These are phyloP conservation scores for Melanostoma scalare DNA, from an alignment of 2,888 invertebrate species.

Conservation along the genomic window DNA sequence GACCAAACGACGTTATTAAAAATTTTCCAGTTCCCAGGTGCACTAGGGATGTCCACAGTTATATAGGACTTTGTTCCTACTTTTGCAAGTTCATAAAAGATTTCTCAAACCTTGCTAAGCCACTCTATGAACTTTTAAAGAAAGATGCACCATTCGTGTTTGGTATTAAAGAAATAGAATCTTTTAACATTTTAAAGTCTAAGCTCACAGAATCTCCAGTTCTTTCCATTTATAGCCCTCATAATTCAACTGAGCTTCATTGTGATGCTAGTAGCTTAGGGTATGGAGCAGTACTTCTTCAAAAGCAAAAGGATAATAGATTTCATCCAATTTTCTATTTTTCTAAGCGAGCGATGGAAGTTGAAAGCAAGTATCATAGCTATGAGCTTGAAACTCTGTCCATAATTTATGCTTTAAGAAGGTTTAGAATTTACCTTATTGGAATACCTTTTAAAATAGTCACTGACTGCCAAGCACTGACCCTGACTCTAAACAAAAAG, in stretches of 20 bases:
- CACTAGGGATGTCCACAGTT: slow-evolving; percentile 28
- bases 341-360: slow-evolving; percentile 74
- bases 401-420: slow-evolving; percentile 24
- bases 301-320: slow-evolving; percentile 64
- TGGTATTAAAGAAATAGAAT: slow-evolving; percentile 11
- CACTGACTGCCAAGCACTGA: slow-evolving; percentile 74
- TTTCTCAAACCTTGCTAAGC: slow-evolving; percentile 22
- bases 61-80: slow-evolving; percentile 28
- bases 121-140: slow-evolving; percentile 22
- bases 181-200: slow-evolving; percentile 18
- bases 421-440: slow-evolving; percentile 27
- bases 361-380: slow-evolving; percentile 73
- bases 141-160: slow-evolving; percentile 24
- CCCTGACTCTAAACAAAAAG: slow-evolving; percentile 67
- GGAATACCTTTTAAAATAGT: slow-evolving; percentile 74
- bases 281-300: slow-evolving; percentile 75
- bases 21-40: slow-evolving; percentile 7
- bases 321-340: slow-evolving; percentile 76
- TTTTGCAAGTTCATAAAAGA: slow-evolving; percentile 36
- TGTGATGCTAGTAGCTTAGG: slow-evolving; percentile 75
- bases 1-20: slow-evolving; percentile 22
- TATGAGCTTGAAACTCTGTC: slow-evolving; percentile 38
- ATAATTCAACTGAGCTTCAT: slow-evolving; percentile 75
- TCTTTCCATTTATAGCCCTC: slow-evolving; percentile 75
- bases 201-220: slow-evolving; percentile 64